Conservation (phyloP, 1,140 invertebrate genomes). For the Macrobrachium nipponense region DNA sequence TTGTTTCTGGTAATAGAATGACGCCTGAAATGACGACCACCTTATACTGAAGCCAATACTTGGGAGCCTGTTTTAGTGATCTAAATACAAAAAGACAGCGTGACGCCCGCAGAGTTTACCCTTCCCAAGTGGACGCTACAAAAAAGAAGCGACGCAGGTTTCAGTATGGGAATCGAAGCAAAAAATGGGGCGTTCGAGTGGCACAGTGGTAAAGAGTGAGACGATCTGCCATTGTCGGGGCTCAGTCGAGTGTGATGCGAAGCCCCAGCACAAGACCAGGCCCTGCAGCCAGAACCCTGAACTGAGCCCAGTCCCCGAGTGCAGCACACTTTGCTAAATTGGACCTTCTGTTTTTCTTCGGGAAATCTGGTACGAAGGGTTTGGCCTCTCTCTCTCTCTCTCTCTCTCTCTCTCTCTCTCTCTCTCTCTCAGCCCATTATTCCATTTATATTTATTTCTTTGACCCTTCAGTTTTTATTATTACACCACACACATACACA, state of each 20-base stretch:
- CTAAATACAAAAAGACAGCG: no score
- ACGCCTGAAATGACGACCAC: no score
- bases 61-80: no score
- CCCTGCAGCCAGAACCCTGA: neutral
- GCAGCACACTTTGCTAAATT: no score
- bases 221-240: slow-evolving; percentile 8
- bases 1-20: no score
- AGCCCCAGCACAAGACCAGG: neutral
- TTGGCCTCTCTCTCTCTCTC: neutral
- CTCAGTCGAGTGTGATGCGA: neutral
- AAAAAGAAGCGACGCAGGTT: neutral
- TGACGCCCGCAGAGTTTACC: no score
- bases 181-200: neutral
- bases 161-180: neutral
- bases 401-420: slow-evolving; percentile 11
- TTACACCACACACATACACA: no score
- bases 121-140: no score
- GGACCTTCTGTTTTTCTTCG: no score
- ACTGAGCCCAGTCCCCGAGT: neutral
- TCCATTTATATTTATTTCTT: neutral
- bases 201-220: slow-evolving; percentile 7
- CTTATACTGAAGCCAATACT: no score
- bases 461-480: neutral
- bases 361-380: no score
- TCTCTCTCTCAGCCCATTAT: neutral